Evolutionary conservation across 2,113 vertebrate genomes (phyloP).

Genomic region (Martes martes): DNA sequence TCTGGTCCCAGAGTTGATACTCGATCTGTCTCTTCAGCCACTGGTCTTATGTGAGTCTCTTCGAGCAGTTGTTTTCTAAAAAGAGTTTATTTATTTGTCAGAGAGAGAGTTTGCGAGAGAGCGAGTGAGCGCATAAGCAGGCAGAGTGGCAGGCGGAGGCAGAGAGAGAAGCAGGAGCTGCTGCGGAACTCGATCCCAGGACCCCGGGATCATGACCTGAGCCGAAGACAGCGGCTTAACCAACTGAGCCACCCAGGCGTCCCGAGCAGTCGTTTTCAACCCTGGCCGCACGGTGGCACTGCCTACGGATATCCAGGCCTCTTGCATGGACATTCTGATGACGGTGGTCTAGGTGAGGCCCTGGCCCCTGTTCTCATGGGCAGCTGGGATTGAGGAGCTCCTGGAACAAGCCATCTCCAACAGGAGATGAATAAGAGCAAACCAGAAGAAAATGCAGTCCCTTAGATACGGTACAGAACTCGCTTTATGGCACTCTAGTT

Average conservation of each 20-base stretch:
- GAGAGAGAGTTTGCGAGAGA: too few species aligned
- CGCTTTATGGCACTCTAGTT: background rate
- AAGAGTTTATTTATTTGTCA: too few species aligned
- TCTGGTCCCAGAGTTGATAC: background rate
- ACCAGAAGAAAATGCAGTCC: background rate
- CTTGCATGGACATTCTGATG: background rate
- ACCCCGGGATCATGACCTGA: too few species aligned
- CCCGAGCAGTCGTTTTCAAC: background rate
- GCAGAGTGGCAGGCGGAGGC: too few species aligned
- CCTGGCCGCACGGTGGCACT: background rate
- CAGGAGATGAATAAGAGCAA: background rate
- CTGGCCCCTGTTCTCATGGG: background rate
- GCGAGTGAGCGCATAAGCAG: too few species aligned
- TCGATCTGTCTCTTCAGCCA: background rate
- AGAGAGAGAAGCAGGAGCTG: too few species aligned
- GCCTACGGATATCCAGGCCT: background rate
- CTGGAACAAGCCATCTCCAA: background rate
- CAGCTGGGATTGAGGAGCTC: background rate
- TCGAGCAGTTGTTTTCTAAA: background rate
- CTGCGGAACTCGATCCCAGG: too few species aligned
- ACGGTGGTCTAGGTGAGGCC: background rate
- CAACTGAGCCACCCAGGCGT: too few species aligned
- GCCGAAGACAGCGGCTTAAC: too few species aligned
- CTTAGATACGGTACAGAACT: background rate
- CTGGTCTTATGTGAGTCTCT: too few species aligned